Percentiles rank a stretch among this genome's conserved stretches.
Evolutionary conservation across 1,140 invertebrate species (phyloP).

Genomic region (Bombus superbus): DNA sequence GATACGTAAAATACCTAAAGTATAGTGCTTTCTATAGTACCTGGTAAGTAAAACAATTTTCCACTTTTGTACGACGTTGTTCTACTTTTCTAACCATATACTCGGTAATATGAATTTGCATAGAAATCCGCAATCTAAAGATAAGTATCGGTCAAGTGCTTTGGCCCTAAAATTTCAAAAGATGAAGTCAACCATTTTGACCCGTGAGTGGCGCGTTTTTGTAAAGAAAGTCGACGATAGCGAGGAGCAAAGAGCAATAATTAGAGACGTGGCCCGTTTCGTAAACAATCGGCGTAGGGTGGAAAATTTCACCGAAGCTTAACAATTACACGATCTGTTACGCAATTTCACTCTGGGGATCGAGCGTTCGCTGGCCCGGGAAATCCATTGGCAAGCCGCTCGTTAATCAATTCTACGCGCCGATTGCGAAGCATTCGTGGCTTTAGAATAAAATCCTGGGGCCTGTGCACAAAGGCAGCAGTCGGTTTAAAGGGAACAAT

Average conservation of each 20-base stretch:
- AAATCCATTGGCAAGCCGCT: conserved; percentile 56
- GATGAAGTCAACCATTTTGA: too few species aligned
- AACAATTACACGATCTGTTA: conserved; percentile 65
- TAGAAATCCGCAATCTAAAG: too few species aligned
- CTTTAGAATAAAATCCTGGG: conserved; percentile 25
- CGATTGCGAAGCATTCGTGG: conserved; percentile 32
- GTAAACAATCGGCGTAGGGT: neutral
- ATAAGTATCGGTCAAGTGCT: too few species aligned
- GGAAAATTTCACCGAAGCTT: conserved; percentile 59
- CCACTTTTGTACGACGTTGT: too few species aligned
- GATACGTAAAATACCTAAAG: too few species aligned
- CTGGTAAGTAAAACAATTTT: too few species aligned
- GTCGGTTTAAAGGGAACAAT: neutral
- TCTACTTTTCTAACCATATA: too few species aligned
- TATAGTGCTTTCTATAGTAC: too few species aligned
- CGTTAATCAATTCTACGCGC: conserved; percentile 66
- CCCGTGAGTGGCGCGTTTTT: too few species aligned
- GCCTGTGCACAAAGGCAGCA: too few species aligned
- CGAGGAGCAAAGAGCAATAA: neutral
- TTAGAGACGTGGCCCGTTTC: neutral
- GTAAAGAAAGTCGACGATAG: neutral
- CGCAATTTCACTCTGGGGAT: conserved; percentile 43
- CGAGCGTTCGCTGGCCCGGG: conserved; percentile 33
- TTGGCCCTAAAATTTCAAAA: too few species aligned
- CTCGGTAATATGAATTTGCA: too few species aligned